Conservation (phyloP, 2,888 invertebrate species). For the Caenorhabditis becei region DNA sequence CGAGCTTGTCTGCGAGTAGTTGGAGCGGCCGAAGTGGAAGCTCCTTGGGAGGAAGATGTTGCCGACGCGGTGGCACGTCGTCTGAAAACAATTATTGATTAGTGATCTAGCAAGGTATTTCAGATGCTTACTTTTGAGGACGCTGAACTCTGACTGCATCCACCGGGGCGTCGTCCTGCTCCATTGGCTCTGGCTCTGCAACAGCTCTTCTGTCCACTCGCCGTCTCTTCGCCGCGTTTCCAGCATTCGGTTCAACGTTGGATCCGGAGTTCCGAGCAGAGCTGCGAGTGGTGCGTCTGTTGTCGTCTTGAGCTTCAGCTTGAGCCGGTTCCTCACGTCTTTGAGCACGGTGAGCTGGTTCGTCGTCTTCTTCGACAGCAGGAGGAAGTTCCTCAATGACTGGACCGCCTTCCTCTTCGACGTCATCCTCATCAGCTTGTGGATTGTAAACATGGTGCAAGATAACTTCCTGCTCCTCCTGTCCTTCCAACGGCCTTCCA, state of each 20-base stretch:
- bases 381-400: background rate
- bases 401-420: no score
- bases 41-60: slow-evolving; percentile 7
- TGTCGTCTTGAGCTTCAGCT: slow-evolving; percentile 4
- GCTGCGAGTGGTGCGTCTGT: slow-evolving; percentile 20
- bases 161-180: slow-evolving; percentile 23
- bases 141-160: slow-evolving; percentile 1
- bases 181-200: slow-evolving; percentile 30
- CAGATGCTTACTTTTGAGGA: slow-evolving; percentile 26
- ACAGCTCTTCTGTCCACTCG: background rate
- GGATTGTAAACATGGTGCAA: no score
- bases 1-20: slow-evolving; percentile 46
- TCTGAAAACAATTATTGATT: slow-evolving; percentile 13
- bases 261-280: background rate
- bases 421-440: no score
- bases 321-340: background rate
- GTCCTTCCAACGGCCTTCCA: no score
- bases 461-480: no score
- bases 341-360: slow-evolving; percentile 5
- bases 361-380: background rate
- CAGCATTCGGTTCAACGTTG: background rate
- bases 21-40: slow-evolving; percentile 20
- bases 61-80: slow-evolving; percentile 33
- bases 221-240: slow-evolving; percentile 8
- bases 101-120: background rate